Evolutionary conservation across 2,888 invertebrate genomes (phyloP), one percentile per base, ranked within the genome.

Genomic region (Ornithoptera priamus): DNA sequence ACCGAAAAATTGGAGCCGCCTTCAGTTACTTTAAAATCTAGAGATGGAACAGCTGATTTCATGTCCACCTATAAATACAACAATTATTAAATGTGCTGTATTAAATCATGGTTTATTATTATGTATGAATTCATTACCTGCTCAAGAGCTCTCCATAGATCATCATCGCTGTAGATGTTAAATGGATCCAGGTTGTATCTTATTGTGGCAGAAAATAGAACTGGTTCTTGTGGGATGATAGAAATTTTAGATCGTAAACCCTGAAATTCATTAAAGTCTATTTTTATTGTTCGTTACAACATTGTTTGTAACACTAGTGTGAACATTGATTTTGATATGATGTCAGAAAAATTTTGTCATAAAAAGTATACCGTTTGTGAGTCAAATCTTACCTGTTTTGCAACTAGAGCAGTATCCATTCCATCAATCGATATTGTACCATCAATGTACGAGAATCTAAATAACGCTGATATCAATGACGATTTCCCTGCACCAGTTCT

Each of bases 1-100:
- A 98, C 97, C 72, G 97, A 98, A 81, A 97, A 97, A 84, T 97
- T 97, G 7, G 94, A 86, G 0, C 97, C 97, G 20, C 96, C 95
- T 89, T 96, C 97, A 68, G 94, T 95, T 74, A 95, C 96, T 80
- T 94, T 93, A 71, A 94, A 94, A 73, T 96, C 95, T 65, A 97
- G 84, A 15, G 94, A 94, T 7, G 93, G 87, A 0, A 96, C 87
- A 0, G 94, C 93, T 39, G 95, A 94, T 82, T 96, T 96, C 75
- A 97, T 84, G 78, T 97, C 96, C 20, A 97, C 96, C 95, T 95
- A 73, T 42, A 78, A 76, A 62, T 69, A 67, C 53, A 69, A 66
- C 20, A 30, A n/a, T 59, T 30, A 24, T 17, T 24, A 20, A 50
- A 62, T 24, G 50, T 24, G 36, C 12, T 22, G 50, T 50, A 24